These are phyloP conservation scores for Boulengeromyrus knoepffleri DNA, from an alignment of 2,113 vertebrate species.

Conservation along the genomic window DNA sequence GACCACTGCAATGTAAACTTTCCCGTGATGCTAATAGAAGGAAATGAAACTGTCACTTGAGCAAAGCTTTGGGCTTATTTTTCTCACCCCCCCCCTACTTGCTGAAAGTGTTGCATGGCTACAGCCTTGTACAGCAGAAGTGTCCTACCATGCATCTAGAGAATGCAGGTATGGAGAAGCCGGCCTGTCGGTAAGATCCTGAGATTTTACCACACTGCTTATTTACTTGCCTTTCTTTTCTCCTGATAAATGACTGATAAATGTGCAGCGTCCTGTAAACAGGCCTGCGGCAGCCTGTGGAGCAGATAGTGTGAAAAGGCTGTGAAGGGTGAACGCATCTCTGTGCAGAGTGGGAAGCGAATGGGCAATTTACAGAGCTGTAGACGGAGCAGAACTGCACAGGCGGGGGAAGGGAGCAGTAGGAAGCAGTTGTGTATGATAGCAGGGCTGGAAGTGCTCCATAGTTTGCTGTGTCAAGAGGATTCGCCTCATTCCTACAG, in stretches of 20 bases:
- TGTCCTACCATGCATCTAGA: neutral
- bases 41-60: neutral
- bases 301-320: neutral
- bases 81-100: neutral
- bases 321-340: neutral
- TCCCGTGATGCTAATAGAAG: neutral
- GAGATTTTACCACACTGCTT: neutral
- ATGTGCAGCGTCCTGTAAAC: neutral
- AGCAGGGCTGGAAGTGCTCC: neutral
- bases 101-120: neutral
- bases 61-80: neutral
- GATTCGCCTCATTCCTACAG: slow-evolving; percentile 15
- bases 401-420: neutral
- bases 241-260: neutral
- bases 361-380: neutral
- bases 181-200: neutral
- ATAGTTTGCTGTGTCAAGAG: slow-evolving; percentile 9
- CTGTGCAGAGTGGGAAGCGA: neutral
- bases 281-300: neutral
- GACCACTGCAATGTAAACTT: neutral
- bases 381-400: neutral
- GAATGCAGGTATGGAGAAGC: neutral
- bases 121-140: neutral
- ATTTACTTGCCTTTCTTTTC: neutral
- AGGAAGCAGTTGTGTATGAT: neutral